These are phyloP conservation scores for Pristionchus maxplancki DNA, from an alignment of 2,888 invertebrate genomes.

Conservation along the genomic window DNA sequence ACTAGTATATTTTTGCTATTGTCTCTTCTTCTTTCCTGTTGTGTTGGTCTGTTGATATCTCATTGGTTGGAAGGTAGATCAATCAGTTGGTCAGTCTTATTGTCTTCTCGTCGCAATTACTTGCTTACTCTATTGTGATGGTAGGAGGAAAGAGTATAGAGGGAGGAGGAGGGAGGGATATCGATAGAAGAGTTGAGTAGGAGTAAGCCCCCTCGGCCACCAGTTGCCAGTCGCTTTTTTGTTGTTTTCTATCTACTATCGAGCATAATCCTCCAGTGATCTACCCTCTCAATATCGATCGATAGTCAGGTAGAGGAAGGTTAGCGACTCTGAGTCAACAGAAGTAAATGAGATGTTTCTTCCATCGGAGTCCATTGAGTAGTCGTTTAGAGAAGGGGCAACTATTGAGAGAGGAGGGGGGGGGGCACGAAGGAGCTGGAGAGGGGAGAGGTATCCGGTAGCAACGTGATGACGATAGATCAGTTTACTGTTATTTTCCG, in stretches of 20 bases:
- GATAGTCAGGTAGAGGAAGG: neutral
- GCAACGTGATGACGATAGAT: conserved; percentile 33
- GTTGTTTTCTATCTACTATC: conserved; percentile 10
- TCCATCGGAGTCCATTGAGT: neutral
- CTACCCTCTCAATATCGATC: neutral
- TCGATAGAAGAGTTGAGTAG: conserved; percentile 15
- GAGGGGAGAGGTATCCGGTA: conserved; percentile 35
- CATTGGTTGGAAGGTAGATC: neutral
- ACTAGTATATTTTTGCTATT: conserved; percentile 36
- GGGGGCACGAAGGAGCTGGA: neutral
- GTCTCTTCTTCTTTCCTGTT: neutral
- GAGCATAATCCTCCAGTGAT: neutral
- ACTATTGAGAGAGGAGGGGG: neutral
- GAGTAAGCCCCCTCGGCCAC: conserved; percentile 15
- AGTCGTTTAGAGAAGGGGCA: conserved; percentile 17
- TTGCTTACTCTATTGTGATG: conserved; percentile 2
- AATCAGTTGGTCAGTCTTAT: conserved; percentile 31
- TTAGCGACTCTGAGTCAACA: neutral
- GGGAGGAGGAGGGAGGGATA: neutral
- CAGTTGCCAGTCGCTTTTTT: conserved; percentile 9
- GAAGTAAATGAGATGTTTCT: neutral
- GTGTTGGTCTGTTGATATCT: conserved; percentile 3
- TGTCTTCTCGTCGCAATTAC: neutral
- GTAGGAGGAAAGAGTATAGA: conserved; percentile 7
- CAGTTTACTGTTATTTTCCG: conserved; percentile 34